Base-by-base conservation (phyloP, 2,113 vertebrate species). In the Salvelinus sp. region DNA sequence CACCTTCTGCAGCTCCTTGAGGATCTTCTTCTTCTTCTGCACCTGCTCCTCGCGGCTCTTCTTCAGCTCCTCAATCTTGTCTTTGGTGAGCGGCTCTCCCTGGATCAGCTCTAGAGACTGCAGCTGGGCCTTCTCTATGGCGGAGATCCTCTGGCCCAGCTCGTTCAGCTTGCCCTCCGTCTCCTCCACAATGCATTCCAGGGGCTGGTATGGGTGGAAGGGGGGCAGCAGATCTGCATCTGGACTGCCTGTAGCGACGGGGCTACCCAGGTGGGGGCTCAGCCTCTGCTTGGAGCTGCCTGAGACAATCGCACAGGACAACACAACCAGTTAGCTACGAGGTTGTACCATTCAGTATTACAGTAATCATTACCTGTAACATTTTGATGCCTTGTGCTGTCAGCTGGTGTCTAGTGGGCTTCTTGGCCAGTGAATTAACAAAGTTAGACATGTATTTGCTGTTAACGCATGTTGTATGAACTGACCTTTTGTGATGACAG, bases 41-140 rank as follows among this genome's bases (percentile, higher is more conserved):
- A 96, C 95, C 68, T 69, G 96, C 85, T 96, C 96, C 94, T 96
- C 96, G 85, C 96, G 93, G 92, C 95, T 96, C 92, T 96, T 96
- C 94, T 96, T 96, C 85, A 96, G 91, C 93, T 96, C 96, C 94
- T 96, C 96, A 82, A 96, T 96, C 88, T 96, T 96, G 94, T 96
- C 96, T 91, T 96, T 96, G 94, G 96, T 96, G 91, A 96, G 93
- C 83, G 95, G 95, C 92, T 96, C 96, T 86, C 95, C 96, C 94
- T 96, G 95, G 93, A 96, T 96, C 90, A 96, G 94, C 91, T 96
- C 96, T 90, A 96, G 91, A 82, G 96, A 96, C 82, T 96, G 93
- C 86, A 96, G 92, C 83, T 96, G 96, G 87, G 96, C 96, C 93
- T 96, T 96, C 92, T 96, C 96, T 92, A 96, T 96, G 89, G 96